These are phyloP conservation scores for Allolobophora icterica DNA, from an alignment of 2,888 invertebrate species.

Conservation along the genomic window DNA sequence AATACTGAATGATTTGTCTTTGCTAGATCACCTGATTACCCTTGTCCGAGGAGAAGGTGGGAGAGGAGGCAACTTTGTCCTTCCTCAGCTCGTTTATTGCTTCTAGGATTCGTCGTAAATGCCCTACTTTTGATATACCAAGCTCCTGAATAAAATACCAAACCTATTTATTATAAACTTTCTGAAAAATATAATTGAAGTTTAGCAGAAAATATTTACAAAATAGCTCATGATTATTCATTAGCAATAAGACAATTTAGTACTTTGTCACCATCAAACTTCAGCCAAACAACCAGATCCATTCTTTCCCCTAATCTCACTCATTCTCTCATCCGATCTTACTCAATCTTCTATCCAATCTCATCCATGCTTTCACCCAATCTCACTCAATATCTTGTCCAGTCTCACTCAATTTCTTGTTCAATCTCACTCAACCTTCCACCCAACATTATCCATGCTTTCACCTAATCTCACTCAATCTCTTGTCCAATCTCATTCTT, in stretches of 20 bases:
- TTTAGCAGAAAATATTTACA: not conserved
- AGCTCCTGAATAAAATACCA: slow-evolving; percentile 76
- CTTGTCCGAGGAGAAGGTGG: not conserved
- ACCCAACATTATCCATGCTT: too few species aligned
- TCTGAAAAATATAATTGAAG: not conserved
- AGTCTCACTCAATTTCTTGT: too few species aligned
- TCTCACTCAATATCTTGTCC: too few species aligned
- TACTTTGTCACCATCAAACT: not conserved
- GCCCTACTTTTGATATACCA: slow-evolving; percentile 92
- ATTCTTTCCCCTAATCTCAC: not conserved
- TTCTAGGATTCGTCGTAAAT: slow-evolving; percentile 90
- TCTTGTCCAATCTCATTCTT: not conserved
- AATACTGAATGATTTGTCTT: not conserved
- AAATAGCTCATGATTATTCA: not conserved
- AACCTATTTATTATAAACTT: not conserved
- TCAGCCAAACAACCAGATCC: not conserved
- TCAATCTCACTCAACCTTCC: too few species aligned
- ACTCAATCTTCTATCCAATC: not conserved
- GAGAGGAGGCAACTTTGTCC: not conserved
- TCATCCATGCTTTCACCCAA: not conserved
- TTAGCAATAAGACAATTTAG: not conserved
- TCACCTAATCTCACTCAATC: not conserved
- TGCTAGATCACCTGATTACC: not conserved
- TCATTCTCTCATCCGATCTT: not conserved
- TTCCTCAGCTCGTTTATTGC: slow-evolving; percentile 78